Percentiles rank a stretch among this genome's conserved stretches.
Conservation (phyloP, 2,797 vertebrate genomes). For the Nyctalus aviator region DNA sequence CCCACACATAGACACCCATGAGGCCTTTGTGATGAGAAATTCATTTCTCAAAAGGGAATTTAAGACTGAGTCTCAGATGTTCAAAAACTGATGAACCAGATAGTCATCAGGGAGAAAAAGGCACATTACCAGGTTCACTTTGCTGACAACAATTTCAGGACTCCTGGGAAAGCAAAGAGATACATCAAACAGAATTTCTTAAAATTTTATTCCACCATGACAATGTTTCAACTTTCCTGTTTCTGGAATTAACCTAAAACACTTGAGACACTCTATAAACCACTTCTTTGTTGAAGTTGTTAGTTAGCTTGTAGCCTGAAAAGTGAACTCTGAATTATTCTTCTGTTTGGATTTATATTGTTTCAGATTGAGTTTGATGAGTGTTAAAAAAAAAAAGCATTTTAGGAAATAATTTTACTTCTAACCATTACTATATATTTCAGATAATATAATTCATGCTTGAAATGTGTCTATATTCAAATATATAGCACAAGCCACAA, state of each 20-base stretch:
- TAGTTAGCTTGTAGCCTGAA: constrained; percentile 73
- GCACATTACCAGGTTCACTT: constrained; percentile 60
- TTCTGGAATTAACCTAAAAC: constrained; percentile 60
- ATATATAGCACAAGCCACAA: neutral
- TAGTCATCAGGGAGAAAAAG: constrained; percentile 70
- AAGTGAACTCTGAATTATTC: constrained; percentile 60
- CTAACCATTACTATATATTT: neutral
- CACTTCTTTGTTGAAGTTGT: constrained; percentile 65
- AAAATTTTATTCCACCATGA: constrained; percentile 40
- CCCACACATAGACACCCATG: constrained; percentile 59
- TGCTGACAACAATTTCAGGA: constrained; percentile 63
- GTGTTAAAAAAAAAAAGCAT: neutral
- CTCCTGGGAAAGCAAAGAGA: constrained; percentile 46
- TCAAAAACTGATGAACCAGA: constrained; percentile 77
- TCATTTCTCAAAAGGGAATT: constrained; percentile 80
- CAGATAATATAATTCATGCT: neutral
- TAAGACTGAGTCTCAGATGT: constrained; percentile 67
- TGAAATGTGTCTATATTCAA: constrained; percentile 21
- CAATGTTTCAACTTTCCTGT: constrained; percentile 27
- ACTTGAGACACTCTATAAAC: constrained; percentile 61
- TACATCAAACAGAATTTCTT: constrained; percentile 54
- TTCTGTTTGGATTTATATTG: constrained; percentile 71
- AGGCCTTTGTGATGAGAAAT: constrained; percentile 70
- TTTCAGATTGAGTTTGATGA: constrained; percentile 39
- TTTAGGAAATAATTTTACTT: constrained; percentile 36